Conservation (phyloP, 2,113 vertebrate species). For the Himantopus leucocephalus region DNA sequence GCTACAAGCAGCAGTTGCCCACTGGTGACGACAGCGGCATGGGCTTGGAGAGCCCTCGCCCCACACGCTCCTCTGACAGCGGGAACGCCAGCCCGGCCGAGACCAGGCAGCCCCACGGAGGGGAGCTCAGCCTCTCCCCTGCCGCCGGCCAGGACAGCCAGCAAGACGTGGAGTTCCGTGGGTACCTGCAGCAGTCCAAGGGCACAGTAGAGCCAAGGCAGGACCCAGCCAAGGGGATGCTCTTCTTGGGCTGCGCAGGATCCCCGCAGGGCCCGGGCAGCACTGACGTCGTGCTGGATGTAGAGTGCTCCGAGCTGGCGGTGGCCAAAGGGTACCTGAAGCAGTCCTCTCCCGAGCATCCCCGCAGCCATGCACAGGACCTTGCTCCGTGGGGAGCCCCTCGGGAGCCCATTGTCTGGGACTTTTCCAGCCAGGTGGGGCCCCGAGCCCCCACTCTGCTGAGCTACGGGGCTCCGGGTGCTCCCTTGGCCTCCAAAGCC, state of each 20-base stretch:
- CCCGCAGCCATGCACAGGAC: not conserved
- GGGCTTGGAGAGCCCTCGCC: not conserved
- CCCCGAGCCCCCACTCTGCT: not conserved
- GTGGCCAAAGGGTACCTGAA: slow-evolving; percentile 69
- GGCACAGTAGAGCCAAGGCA: not conserved
- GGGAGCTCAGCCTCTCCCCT: accelerated
- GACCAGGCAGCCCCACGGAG: accelerated
- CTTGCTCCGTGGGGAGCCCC: accelerated
- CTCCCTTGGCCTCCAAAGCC: not conserved
- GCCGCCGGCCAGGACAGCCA: accelerated
- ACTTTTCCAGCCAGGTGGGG: not conserved
- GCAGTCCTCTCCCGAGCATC: not conserved
- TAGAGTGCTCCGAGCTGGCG: not conserved
- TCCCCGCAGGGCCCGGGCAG: not conserved
- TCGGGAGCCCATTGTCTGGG: not conserved
- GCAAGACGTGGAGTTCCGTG: not conserved
- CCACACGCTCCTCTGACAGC: not conserved
- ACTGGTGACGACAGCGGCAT: not conserved
- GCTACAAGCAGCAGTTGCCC: not conserved
- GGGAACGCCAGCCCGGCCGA: accelerated
- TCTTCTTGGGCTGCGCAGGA: not conserved
- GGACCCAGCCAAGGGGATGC: not conserved
- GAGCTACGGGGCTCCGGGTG: not conserved
- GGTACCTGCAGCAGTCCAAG: slow-evolving; percentile 69
- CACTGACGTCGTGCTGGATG: accelerated